Conservation (phyloP, 2,888 invertebrate species). For the Ennomos fuscantarius region DNA sequence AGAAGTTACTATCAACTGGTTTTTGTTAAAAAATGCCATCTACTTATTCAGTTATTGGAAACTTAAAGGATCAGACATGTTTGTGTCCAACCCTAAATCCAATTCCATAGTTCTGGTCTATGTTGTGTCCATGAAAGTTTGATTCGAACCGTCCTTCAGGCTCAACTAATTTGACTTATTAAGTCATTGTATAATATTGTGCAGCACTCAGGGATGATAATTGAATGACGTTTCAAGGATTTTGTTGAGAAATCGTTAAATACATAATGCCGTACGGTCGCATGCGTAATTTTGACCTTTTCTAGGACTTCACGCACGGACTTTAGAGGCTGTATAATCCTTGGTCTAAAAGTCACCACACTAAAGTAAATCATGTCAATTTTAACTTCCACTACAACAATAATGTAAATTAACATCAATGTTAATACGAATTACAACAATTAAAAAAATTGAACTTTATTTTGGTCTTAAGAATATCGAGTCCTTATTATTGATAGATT, state of each 20-base stretch:
- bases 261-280: no score
- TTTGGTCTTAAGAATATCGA: no score
- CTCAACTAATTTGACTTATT: slow-evolving; percentile 9
- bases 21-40: not conserved
- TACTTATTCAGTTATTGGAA: not conserved
- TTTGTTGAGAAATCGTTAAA: not conserved
- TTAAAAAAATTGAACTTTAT: no score
- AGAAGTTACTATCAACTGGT: not conserved
- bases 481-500: no score
- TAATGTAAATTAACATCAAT: no score
- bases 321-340: no score
- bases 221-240: slow-evolving; percentile 13
- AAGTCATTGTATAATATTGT: slow-evolving; percentile 7
- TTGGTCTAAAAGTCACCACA: no score
- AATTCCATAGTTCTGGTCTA: slow-evolving; percentile 14
- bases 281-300: no score
- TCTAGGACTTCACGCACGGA: no score
- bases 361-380: no score
- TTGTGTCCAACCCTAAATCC: slow-evolving; percentile 3
- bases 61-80: not conserved
- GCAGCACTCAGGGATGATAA: slow-evolving; percentile 7
- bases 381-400: no score
- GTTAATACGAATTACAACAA: no score
- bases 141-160: slow-evolving; percentile 10
- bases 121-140: slow-evolving; percentile 19